Conservation (phyloP, 1,140 invertebrate species). For the Cydia strobilella region DNA sequence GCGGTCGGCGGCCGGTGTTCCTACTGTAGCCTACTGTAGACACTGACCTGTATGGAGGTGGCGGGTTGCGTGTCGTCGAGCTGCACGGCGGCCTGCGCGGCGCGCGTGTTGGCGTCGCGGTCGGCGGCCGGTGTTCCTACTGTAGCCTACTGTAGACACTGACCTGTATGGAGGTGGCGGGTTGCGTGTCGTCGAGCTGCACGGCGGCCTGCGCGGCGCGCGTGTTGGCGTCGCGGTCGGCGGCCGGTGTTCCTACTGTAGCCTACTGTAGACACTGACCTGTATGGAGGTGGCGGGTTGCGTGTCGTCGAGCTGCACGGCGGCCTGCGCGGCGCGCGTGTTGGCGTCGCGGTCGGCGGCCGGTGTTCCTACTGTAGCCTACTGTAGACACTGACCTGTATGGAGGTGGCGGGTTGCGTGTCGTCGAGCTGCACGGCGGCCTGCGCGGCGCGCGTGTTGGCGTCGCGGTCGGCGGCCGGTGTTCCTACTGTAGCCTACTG, state of each 20-base stretch:
- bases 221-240: slow-evolving; percentile 74
- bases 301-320: slow-evolving; percentile 79
- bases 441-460: slow-evolving; percentile 74
- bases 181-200: slow-evolving; percentile 82
- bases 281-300: slow-evolving; percentile 88
- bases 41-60: slow-evolving; percentile 86
- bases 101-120: slow-evolving; percentile 72
- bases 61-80: slow-evolving; percentile 85
- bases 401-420: slow-evolving; percentile 87
- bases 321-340: slow-evolving; percentile 68
- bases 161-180: slow-evolving; percentile 86
- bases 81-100: slow-evolving; percentile 62
- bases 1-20: slow-evolving; percentile 74
- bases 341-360: slow-evolving; percentile 74
- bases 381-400: too few species aligned
- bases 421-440: slow-evolving; percentile 78
- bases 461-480: slow-evolving; percentile 70
- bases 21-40: slow-evolving; percentile 76
- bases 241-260: slow-evolving; percentile 75
- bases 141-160: too few species aligned
- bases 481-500: slow-evolving; percentile 78
- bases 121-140: slow-evolving; percentile 75
- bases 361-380: slow-evolving; percentile 76
- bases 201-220: slow-evolving; percentile 67
- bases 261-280: too few species aligned